Conservation (phyloP, 2,888 invertebrate genomes). For the Himalopsyche tibetana region DNA sequence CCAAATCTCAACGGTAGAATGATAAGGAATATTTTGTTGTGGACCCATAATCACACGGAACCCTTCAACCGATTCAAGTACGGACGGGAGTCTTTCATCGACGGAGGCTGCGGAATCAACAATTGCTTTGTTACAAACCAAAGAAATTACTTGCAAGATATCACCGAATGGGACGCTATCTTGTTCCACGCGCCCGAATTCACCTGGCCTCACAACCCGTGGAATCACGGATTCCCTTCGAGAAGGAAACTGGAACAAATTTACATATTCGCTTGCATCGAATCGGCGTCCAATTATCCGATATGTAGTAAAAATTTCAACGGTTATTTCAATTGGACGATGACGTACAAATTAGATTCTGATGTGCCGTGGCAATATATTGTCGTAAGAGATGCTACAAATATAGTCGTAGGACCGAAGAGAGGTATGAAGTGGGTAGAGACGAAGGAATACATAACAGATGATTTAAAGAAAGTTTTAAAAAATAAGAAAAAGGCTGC, state of each 20-base stretch:
- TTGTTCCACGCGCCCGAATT: conserved; percentile 74
- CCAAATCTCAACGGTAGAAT: neutral
- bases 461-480: conserved; percentile 39
- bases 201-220: conserved; percentile 34
- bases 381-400: conserved; percentile 68
- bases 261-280: conserved; percentile 74
- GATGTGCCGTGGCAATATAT: conserved; percentile 70
- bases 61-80: conserved; percentile 48
- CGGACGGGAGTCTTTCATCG: conserved; percentile 70
- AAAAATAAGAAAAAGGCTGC: conserved; percentile 70
- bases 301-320: conserved; percentile 69
- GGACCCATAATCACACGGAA: conserved; percentile 54
- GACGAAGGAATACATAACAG: conserved; percentile 22
- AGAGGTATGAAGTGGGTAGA: conserved; percentile 48
- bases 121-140: conserved; percentile 74
- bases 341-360: conserved; percentile 72
- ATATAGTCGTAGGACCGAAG: conserved; percentile 50
- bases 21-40: conserved; percentile 46
- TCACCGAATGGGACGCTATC: conserved; percentile 74
- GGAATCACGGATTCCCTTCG: conserved; percentile 68
- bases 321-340: conserved; percentile 71
- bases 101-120: conserved; percentile 70
- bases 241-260: conserved; percentile 71
- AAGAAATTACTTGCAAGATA: conserved; percentile 68
- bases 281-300: conserved; percentile 70